Base-by-base conservation (phyloP, 2,888 invertebrate genomes). In the Drosophila histrio region DNA sequence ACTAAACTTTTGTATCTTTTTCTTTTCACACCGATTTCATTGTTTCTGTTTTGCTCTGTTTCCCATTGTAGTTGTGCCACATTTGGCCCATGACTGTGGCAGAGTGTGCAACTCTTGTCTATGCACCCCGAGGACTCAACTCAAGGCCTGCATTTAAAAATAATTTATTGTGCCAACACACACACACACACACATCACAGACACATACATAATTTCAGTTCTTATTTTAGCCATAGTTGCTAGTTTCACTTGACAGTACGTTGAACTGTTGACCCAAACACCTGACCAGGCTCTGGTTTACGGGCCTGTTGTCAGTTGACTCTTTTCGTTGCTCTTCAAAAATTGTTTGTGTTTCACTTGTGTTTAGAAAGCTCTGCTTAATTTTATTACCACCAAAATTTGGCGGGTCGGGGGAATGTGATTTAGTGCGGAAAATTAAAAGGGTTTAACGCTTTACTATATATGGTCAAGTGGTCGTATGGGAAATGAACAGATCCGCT, bases 251-350 rank as follows among this genome's bases (percentile, higher is more conserved):
- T 34, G 49, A 34, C 46, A 36, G 65, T 65, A 19, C 57, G 54
- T 60, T 65, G 62, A 74, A 62, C 61, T 54, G 63, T 50, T 80
- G 80, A 77, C 80, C 72, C 63, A 79, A 79, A 78, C 68, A 62
- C 59, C 76, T 77, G 72, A 26, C 57, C 21, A 44, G 36, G 28
- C 39, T 54, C 19, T 17, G 22, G 54, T 13, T 26, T 17, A n/a
- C 39, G 11, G 9, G 47, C 24, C 38, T 66, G 30, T 46, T 24
- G 30, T 22, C 30, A 28, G 22, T 53, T 41, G 22, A 49, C 28
- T 71, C 52, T 52, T 73, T 71, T 54, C 32, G 52, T 60, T 56
- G 53, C 54, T 34, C 49, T 50, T 41, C 30, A 32, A 39, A 66
- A 38, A 67, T 43, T 32, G 49, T 60, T 36, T 53, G 59, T 43